Evolutionary conservation across 2,113 vertebrate species (phyloP), one percentile per base, ranked within the genome.

Genomic region (Neopipo cinnamomea): DNA sequence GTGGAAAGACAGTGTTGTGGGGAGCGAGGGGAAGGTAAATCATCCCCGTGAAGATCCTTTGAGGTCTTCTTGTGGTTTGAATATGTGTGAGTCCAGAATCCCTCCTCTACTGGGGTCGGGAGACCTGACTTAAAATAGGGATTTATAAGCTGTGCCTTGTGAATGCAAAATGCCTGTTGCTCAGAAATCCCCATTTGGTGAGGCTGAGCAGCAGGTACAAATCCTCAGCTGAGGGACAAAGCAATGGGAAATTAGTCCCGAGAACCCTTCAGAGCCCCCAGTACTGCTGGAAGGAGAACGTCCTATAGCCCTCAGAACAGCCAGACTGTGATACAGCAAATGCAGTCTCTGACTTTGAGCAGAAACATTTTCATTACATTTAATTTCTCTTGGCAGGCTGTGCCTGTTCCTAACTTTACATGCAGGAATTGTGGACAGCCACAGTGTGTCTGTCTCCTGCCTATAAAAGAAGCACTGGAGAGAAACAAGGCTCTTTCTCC

Each of bases 251-350:
- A 61, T 13, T 50, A 21, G 11, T 3, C 35, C 41, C 61, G 33
- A 59, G 41, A 12, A 50, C 2, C 42, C 47, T 6, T 42, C 37
- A 42, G 39, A 2, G 14, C 13, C 31, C 33, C 16, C 67, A 18
- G 52, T 33, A 5, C 11, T 31, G 88, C 52, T 53, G 68, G n/a
- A n/a, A 58, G 70, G 22, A 28, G 70, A 17, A 4, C 0, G 0
- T 10, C 4, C 0, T 9, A 24, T 11, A 82, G 71, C 78, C 62
- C 66, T 44, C 11, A 21, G 90, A 91, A 31, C 3, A 3, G 37
- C 0, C 37, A 47, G 18, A 5, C 63, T 30, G 53, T 28, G 28
- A 19, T 9, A 47, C 25, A 83, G 72, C 28, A 66, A 58, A 46
- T 1, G 9, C 62, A 55, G 55, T 1, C 50, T 31, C 88, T 73